Conservation (phyloP, 2,888 invertebrate genomes). For the Aphodius granarius region DNA sequence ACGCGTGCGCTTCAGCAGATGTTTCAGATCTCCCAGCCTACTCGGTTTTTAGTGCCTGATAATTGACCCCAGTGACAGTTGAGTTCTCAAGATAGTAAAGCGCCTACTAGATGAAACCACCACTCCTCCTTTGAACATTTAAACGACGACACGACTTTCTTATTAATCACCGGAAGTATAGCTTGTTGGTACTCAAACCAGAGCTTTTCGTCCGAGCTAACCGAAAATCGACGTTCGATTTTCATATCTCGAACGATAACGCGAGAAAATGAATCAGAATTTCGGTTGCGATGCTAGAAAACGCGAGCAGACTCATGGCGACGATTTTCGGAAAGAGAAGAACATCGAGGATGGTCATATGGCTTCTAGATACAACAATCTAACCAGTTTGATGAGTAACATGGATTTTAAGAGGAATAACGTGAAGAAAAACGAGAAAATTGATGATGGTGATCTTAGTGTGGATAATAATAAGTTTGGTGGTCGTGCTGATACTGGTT, state of each 20-base stretch:
- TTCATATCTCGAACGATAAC: neutral
- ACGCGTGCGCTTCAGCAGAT: neutral
- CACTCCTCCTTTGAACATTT: neutral
- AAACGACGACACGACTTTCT: neutral
- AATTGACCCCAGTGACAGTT: neutral
- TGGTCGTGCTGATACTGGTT: constrained; percentile 44
- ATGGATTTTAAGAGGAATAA: constrained; percentile 12
- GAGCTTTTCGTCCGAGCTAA: neutral
- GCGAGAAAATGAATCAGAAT: neutral
- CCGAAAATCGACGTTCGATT: neutral
- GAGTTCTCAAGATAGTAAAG: neutral
- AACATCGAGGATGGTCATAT: neutral
- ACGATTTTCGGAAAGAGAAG: neutral
- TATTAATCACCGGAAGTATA: neutral
- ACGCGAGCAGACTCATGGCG: neutral
- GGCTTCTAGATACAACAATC: neutral
- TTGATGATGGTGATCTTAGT: constrained; percentile 6
- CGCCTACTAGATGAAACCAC: neutral
- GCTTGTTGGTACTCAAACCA: neutral
- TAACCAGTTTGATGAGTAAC: constrained; percentile 16
- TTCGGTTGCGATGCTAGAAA: neutral
- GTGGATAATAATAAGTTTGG: constrained; percentile 32
- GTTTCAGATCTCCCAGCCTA: neutral
- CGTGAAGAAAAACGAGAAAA: neutral
- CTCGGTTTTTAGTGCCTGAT: neutral